Evolutionary conservation across 1,140 invertebrate genomes (phyloP).

Genomic region (Conopomorpha cramerella): DNA sequence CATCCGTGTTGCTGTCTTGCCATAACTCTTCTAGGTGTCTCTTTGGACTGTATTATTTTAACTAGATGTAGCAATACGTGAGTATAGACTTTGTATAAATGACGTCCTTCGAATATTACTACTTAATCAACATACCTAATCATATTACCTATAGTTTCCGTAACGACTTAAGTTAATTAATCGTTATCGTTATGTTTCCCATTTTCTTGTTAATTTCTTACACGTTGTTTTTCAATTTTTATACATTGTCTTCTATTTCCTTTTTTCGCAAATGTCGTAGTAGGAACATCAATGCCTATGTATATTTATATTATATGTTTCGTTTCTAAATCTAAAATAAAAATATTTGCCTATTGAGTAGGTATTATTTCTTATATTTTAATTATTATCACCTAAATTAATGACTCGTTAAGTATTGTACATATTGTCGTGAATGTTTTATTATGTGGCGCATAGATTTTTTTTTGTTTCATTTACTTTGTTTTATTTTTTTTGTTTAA

Average conservation of each 20-base stretch:
- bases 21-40: constrained; percentile 16
- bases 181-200: no score
- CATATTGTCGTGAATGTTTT: constrained; percentile 55
- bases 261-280: neutral
- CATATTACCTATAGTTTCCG: no score
- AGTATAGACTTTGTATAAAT: neutral
- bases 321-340: constrained; percentile 17
- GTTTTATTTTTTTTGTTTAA: constrained; percentile 51
- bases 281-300: neutral
- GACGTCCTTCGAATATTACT: no score
- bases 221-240: neutral
- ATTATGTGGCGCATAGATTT: constrained; percentile 56
- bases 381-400: no score
- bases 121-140: no score
- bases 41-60: constrained; percentile 1
- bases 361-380: constrained; percentile 55
- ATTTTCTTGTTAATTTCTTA: constrained; percentile 41
- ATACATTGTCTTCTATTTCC: neutral
- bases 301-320: constrained; percentile 1
- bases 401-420: no score
- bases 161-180: no score
- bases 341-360: constrained; percentile 52
- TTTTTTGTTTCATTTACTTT: constrained; percentile 41
- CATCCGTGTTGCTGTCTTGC: constrained; percentile 55
- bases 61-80: neutral